Evolutionary conservation across 2,888 invertebrate species (phyloP).

Genomic region (Oasisia sp.): DNA sequence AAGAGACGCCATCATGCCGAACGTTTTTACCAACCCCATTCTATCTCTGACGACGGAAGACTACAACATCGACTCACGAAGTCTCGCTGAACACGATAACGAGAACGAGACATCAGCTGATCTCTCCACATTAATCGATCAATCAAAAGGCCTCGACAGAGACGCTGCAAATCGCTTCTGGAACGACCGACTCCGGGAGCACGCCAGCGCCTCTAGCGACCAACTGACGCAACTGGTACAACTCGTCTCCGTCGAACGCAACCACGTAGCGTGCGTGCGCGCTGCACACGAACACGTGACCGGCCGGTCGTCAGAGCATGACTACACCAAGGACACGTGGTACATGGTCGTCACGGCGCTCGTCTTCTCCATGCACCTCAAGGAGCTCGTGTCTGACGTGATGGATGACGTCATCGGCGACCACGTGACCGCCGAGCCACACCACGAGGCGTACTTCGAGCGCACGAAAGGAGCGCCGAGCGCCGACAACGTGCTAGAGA

Average conservation of each 20-base stretch:
- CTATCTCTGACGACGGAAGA: neutral
- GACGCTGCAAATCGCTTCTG: neutral
- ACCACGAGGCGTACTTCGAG: slow-evolving; percentile 21
- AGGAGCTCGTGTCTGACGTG: neutral
- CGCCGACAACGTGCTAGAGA: slow-evolving; percentile 20
- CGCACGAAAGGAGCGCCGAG: neutral
- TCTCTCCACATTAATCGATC: neutral
- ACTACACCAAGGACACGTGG: slow-evolving; percentile 23
- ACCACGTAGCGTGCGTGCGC: neutral
- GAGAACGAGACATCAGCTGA: neutral
- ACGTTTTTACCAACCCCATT: neutral
- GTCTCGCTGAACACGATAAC: neutral
- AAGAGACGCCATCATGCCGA: neutral
- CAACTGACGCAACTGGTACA: neutral
- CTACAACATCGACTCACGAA: neutral
- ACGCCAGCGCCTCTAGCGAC: neutral
- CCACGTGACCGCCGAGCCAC: slow-evolving; percentile 17
- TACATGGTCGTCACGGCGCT: slow-evolving; percentile 24
- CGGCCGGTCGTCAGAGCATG: slow-evolving; percentile 7
- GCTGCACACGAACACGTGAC: neutral
- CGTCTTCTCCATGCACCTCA: slow-evolving; percentile 13
- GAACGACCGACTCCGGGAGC: neutral
- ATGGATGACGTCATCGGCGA: slow-evolving; percentile 14
- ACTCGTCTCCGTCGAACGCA: neutral
- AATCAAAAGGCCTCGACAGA: neutral